These are phyloP conservation scores for Macrophya alboannulata DNA, from an alignment of 2,888 invertebrate genomes.

Conservation along the genomic window DNA sequence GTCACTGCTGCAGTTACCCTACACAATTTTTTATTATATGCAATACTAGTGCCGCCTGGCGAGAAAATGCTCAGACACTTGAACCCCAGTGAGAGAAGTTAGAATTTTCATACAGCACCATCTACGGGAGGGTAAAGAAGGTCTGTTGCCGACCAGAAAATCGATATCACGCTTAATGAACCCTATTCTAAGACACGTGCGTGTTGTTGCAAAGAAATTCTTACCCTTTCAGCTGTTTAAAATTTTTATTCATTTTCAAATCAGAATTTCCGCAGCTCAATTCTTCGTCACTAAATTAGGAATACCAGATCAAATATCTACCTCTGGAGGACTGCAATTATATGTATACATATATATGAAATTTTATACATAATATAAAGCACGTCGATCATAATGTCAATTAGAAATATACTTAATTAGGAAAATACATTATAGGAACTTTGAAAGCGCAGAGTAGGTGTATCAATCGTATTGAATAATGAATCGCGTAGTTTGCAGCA, in stretches of 20 bases:
- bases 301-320: background rate
- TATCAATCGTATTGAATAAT: constrained; percentile 5
- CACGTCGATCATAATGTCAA: constrained; percentile 39
- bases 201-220: background rate
- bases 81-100: constrained; percentile 12
- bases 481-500: background rate
- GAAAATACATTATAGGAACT: background rate
- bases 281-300: background rate
- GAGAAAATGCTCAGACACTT: constrained; percentile 21
- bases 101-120: constrained; percentile 66
- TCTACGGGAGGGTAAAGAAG: constrained; percentile 64
- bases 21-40: background rate
- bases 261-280: background rate
- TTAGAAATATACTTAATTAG: constrained; percentile 32
- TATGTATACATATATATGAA: background rate
- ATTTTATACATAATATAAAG: constrained; percentile 28
- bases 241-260: background rate
- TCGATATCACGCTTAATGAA: constrained; percentile 29
- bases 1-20: constrained; percentile 27
- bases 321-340: too few species aligned
- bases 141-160: constrained; percentile 50
- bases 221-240: background rate
- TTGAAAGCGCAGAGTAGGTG: background rate
- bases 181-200: background rate
- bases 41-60: constrained; percentile 27